Evolutionary conservation across 2,888 invertebrate species (phyloP), one percentile per base, ranked within the genome.

Genomic region (Pammene aurita): DNA sequence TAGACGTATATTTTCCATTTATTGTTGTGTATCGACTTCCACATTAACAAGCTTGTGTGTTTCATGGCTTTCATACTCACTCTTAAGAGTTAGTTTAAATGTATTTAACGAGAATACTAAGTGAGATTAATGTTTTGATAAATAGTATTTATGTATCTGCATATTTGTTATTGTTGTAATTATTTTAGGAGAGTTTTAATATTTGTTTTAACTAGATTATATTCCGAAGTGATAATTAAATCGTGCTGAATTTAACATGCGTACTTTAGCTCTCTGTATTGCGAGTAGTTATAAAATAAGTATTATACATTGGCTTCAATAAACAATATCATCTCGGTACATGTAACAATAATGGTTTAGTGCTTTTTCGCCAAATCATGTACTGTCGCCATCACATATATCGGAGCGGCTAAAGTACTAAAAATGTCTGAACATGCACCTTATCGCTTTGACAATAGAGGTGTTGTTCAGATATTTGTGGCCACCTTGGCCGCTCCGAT

Each of bases 161-260:
- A 83, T 89, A 90, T 85, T 89, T 89, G 90, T 91, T 92, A 89
- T 90, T 89, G 90, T 91, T 90, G 85, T 89, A 88, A 88, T 88
- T 88, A 88, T 89, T 88, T 88, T 90, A 90, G 91, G 90, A 92
- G 87, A 92, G 91, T 91, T 92, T 83, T 87, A 89, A 88, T 87
- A 87, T 86, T 89, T 90, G 86, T 89, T 91, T 90, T 82, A 79
- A 82, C 80, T 88, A 85, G 81, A 81, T 81, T 85, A 82, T 84
- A 84, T 83, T 81, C 81, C 78, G 80, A 85, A 80, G 83, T 85
- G 82, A 84, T 84, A 82, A 81, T 60, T 56, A 13, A 48, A 81
- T 80, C 80, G 80, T 80, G 82, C 82, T 82, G 80, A 80, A 72
- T 76, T 77, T 76, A 81, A 75, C 77, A 76, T 78, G 74, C 78